Evolutionary conservation across 2,797 vertebrate species (phyloP).

Genomic region (Paguma larvata): DNA sequence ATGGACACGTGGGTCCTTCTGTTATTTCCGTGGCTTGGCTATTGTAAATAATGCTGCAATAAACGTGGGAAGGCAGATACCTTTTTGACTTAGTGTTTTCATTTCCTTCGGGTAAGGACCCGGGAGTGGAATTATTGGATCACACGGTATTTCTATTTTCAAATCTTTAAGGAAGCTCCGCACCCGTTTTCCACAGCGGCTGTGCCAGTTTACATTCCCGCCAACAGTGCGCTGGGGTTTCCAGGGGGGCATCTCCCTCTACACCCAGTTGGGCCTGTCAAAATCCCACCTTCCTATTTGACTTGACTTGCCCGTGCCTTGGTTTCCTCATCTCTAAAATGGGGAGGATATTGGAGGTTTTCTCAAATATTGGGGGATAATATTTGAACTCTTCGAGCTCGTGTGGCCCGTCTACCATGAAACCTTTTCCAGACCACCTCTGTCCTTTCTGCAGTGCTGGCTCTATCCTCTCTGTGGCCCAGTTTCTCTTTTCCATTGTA

Average conservation of each 20-base stretch:
- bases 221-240: neutral
- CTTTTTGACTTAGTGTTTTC: neutral
- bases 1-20: neutral
- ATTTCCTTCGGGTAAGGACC: neutral
- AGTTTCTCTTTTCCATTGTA: fast-evolving
- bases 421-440: neutral
- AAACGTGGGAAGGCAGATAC: neutral
- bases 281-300: neutral
- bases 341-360: no score
- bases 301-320: no score
- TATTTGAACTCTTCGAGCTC: neutral
- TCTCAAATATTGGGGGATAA: no score
- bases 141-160: neutral
- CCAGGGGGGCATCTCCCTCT: neutral
- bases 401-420: neutral
- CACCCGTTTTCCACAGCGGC: no score
- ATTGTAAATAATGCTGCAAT: neutral
- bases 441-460: neutral
- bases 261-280: neutral
- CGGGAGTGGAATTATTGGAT: neutral
- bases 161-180: neutral
- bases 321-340: no score
- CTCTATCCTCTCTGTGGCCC: neutral
- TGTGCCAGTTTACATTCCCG: neutral
- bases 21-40: neutral